phyloP scores from a whole-genome alignment of 2,888 invertebrate genomes.

The Cantharis rustica region DNA sequence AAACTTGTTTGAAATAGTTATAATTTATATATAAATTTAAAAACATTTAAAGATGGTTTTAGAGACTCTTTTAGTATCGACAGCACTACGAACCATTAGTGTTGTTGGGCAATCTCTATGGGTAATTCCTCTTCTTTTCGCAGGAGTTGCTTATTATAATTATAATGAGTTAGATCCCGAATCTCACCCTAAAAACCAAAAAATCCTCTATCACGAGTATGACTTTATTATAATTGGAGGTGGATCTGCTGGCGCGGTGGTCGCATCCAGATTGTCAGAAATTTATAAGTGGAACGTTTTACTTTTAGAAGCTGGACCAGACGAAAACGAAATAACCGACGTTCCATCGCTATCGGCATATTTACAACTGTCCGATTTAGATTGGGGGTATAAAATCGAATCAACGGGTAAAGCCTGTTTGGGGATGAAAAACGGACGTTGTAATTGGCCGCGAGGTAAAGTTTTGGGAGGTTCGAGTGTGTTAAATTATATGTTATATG shows the following conservation, averaged over 20 bases:
- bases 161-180: constrained; percentile 84
- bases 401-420: constrained; percentile 80
- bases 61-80: constrained; percentile 75
- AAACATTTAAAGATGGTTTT: constrained; percentile 65
- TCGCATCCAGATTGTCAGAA: constrained; percentile 77
- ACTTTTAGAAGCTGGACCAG: constrained; percentile 82
- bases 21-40: neutral
- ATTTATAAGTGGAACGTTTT: constrained; percentile 77
- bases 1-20: constrained; percentile 63
- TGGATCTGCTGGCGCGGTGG: constrained; percentile 88
- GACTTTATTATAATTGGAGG: constrained; percentile 86
- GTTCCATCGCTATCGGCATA: constrained; percentile 87
- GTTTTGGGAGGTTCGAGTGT: constrained; percentile 88
- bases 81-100: constrained; percentile 77
- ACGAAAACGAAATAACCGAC: constrained; percentile 86
- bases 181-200: constrained; percentile 72
- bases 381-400: constrained; percentile 90
- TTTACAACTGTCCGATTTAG: constrained; percentile 81
- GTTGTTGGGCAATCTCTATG: constrained; percentile 79
- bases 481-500: constrained; percentile 90
- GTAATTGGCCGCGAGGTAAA: constrained; percentile 89
- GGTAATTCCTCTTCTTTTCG: constrained; percentile 82
- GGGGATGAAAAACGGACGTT: constrained; percentile 79
- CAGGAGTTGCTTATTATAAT: constrained; percentile 79
- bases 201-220: constrained; percentile 71